Base-by-base conservation (phyloP, 2,113 vertebrate genomes). In the Elachura formosa region DNA sequence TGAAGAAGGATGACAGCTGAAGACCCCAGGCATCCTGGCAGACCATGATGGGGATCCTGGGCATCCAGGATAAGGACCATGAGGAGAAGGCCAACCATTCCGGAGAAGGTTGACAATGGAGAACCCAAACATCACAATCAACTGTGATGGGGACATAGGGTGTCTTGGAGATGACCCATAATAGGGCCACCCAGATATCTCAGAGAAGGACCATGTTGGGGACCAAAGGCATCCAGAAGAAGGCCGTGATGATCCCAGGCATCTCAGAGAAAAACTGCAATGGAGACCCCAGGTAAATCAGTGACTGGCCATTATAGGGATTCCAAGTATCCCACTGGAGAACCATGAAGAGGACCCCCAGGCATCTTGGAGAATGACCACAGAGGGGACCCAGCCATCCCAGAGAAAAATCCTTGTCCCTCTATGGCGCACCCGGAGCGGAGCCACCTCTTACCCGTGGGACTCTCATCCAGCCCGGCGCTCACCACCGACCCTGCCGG, bases 381-480 rank as follows among this genome's bases (percentile, higher is more conserved):
- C 24, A 14, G 3, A 0, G 5, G 19, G 22, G 22, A 12, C 33
- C 62, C n/a, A 10, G 20, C 52, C 62, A 34, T 22, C 51, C 29
- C 72, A 31, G 26, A 56, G 69, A n/a, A 45, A 26, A 8, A 23
- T 41, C 72, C 58, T 1, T 0, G 13, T 41, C 89, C 55, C n/a
- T 0, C 74, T 16, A 0, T 2, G 25, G 48, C 6, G 0, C 48
- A 6, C 78, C 75, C 55, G 0, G 14, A 23, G 74, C 24, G 17
- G 62, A 56, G 7, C 31, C 20, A 28, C 23, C 34, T 63, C 98
- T 98, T 98, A 99, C 98, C 98, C 95, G 98, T 96, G 96, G 98
- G 95, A 80, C 97, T 97, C 87, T 98, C 98, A 4, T 98, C 98
- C n/a, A 97, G 96, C 58, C 97, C 96, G 7, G 97, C 79, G 92